Evolutionary conservation across 1,140 invertebrate genomes (phyloP).

Genomic region (Metopolophium dirhodum): DNA sequence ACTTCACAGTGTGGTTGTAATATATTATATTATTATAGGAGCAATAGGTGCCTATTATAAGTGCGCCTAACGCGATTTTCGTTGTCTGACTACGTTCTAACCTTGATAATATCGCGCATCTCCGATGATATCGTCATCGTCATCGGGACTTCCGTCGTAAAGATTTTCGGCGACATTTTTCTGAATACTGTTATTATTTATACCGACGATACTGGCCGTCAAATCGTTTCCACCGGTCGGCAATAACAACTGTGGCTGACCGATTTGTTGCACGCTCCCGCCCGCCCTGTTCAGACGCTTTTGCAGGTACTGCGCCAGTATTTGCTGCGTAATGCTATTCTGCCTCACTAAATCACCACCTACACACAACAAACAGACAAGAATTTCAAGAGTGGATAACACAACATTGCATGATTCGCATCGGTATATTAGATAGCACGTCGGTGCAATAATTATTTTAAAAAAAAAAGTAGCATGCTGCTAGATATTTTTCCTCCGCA

Average conservation of each 20-base stretch:
- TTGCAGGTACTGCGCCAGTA: slow-evolving; percentile 74
- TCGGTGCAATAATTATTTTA: too few species aligned
- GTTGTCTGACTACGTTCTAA: slow-evolving; percentile 34
- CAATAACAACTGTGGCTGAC: slow-evolving; percentile 58
- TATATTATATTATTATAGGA: neutral
- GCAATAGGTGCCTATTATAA: neutral
- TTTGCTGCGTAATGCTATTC: slow-evolving; percentile 76
- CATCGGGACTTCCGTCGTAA: neutral
- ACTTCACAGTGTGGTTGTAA: neutral
- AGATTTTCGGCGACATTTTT: slow-evolving; percentile 60
- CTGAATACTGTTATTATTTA: neutral
- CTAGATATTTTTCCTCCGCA: too few species aligned
- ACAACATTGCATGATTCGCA: neutral
- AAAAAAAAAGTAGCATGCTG: too few species aligned
- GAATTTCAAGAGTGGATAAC: slow-evolving; percentile 32
- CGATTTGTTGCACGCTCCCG: slow-evolving; percentile 61
- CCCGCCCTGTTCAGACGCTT: slow-evolving; percentile 64
- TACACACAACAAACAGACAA: slow-evolving; percentile 50
- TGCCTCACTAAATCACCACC: slow-evolving; percentile 69
- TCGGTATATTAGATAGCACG: neutral
- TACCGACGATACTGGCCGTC: neutral
- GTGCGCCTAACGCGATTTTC: neutral
- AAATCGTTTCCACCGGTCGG: neutral
- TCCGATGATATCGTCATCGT: neutral
- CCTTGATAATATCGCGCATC: slow-evolving; percentile 2